Conservation (phyloP, 2,797 vertebrate species). For the Bradypus variegatus region DNA sequence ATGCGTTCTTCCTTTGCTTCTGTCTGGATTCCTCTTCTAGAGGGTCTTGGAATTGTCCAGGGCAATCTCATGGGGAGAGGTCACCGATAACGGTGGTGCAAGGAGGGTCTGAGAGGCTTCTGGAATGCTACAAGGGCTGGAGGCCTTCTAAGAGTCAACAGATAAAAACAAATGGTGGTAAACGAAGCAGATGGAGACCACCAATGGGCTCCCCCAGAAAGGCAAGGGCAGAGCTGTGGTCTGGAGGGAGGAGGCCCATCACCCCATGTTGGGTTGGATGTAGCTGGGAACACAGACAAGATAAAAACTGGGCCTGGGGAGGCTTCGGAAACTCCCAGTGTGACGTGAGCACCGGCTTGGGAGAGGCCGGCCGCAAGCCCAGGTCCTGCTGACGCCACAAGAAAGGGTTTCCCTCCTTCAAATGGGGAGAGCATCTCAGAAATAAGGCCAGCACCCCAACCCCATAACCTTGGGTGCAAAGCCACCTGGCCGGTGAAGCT, state of each 20-base stretch:
- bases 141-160: not conserved
- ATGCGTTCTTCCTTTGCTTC: too few relatives aligned
- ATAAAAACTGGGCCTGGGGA: accelerated
- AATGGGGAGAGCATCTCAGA: not conserved
- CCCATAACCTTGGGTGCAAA: not conserved
- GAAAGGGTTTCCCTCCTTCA: not conserved
- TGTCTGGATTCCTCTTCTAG: not conserved
- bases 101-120: not conserved
- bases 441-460: not conserved
- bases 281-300: accelerated
- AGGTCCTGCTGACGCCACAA: too few relatives aligned
- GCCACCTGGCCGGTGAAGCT: too few relatives aligned
- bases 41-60: not conserved
- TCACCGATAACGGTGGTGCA: not conserved
- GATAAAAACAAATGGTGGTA: not conserved
- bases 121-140: not conserved
- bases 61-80: not conserved
- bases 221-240: not conserved
- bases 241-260: too few relatives aligned
- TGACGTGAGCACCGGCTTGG: accelerated
- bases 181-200: not conserved
- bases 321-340: not conserved
- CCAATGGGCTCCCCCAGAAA: accelerated
- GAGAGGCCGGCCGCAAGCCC: accelerated
- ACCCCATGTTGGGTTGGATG: not conserved